A percentile compares a stretch with the other conserved stretches of the same genome.
Conservation (phyloP, 2,797 vertebrate species). For the Artibeus jamaicensis region DNA sequence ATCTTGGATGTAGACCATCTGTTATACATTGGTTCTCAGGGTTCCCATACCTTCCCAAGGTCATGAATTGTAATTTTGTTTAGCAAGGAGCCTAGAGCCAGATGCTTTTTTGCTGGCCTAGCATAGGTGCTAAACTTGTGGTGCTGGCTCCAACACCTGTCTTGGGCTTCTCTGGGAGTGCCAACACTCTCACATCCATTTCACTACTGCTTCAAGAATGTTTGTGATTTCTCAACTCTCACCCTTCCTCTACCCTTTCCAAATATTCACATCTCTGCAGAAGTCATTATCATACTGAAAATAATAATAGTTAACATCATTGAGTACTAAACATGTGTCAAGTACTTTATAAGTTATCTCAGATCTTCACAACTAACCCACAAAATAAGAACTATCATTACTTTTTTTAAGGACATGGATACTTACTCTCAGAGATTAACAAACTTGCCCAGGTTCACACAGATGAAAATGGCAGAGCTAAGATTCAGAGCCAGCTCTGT, state of each 20-base stretch:
- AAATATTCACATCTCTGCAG: constrained; percentile 7
- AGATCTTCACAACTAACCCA: constrained; percentile 3
- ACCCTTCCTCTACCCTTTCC: not conserved
- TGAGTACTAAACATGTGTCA: not conserved
- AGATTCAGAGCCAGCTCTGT: not conserved
- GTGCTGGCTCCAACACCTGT: not conserved
- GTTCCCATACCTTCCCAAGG: constrained; percentile 58
- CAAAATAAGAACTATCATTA: constrained; percentile 37
- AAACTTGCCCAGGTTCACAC: not conserved
- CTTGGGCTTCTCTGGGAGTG: not conserved
- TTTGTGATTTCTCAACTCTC: constrained; percentile 14
- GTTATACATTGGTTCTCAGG: constrained; percentile 33
- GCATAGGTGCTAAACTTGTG: not conserved
- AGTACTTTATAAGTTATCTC: constrained; percentile 20
- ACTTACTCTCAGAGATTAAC: not conserved
- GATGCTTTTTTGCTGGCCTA: not conserved
- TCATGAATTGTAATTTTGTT: constrained; percentile 52
- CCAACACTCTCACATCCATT: not conserved
- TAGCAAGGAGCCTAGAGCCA: constrained; percentile 8
- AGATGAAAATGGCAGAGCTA: not conserved
- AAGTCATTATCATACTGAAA: constrained; percentile 38
- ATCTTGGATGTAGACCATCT: constrained; percentile 49
- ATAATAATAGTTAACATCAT: not conserved
- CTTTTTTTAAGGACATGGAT: constrained; percentile 12
- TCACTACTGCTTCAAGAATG: not conserved